A percentile compares a stretch with the other conserved stretches of the same genome.
Evolutionary conservation across 2,888 invertebrate species (phyloP).

Genomic region (Elmis aenea): DNA sequence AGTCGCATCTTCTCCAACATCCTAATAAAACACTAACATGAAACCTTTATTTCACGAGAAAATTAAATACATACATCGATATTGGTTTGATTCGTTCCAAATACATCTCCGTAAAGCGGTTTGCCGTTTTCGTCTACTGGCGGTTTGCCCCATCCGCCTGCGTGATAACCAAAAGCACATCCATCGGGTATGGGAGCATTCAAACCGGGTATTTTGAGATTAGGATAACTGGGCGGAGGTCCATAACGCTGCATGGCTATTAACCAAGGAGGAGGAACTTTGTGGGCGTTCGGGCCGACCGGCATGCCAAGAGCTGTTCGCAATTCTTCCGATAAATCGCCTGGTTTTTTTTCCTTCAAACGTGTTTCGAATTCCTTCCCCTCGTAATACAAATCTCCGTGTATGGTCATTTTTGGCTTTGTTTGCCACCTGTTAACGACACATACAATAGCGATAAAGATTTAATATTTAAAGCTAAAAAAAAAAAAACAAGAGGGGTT

Average conservation of each 20-base stretch:
- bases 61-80: conserved; percentile 57
- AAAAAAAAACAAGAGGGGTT: background rate
- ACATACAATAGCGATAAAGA: background rate
- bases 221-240: conserved; percentile 98
- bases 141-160: conserved; percentile 99
- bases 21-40: conserved; percentile 39
- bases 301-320: conserved; percentile 98
- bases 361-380: conserved; percentile 98
- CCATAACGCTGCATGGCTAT: conserved; percentile 98
- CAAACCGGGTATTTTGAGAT: conserved; percentile 93
- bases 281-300: conserved; percentile 86
- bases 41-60: conserved; percentile 3
- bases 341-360: conserved; percentile 97
- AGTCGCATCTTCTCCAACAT: conserved; percentile 72
- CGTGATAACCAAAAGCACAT: conserved; percentile 98
- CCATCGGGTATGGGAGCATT: conserved; percentile 98
- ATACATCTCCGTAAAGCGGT: conserved; percentile 98
- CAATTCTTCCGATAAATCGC: conserved; percentile 92
- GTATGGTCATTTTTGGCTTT: conserved; percentile 97
- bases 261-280: conserved; percentile 92
- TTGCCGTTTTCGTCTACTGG: conserved; percentile 98
- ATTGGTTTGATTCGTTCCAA: conserved; percentile 75
- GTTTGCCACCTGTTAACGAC: conserved; percentile 82
- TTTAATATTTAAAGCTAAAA: background rate
- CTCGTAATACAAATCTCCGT: conserved; percentile 98